Base-by-base conservation (phyloP, 2,797 vertebrate genomes). In the Sebastes nivosus region DNA sequence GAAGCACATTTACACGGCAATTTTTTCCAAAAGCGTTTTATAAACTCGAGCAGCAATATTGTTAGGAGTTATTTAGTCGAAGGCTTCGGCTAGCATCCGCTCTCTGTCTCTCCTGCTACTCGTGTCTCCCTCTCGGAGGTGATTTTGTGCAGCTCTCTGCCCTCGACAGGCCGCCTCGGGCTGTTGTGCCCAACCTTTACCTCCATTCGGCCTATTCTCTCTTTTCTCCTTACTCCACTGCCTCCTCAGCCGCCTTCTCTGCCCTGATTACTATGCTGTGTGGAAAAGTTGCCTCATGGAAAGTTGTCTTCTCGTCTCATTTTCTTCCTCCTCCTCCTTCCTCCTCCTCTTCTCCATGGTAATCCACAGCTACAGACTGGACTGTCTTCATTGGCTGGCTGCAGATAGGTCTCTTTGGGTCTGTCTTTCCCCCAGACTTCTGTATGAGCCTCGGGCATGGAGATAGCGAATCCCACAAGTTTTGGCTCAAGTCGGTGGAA, bases 121-220 rank as follows among this genome's bases (percentile, higher is more conserved):
- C 18, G 20, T 57, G 42, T 36, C 61, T 73, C 18, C 46, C 52
- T 77, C 71, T 79, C 80, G 38, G 70, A 75, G 61, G 75, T 75
- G 79, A 83, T 73, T 77, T 36, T 70, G 75, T 63, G 72, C 77
- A 73, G 72, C 69, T 55, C 79, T 68, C 66, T 77, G 82, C 84
- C 84, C 82, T 88, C 60, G 3, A 66, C 75, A 75, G 67, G 60
- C 20, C 8, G 77, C 88, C 90, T 82, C 30, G 20, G 89, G 91
- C 89, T 87, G 81, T 86, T 87, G 77, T 85, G 80, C 75, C 81
- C 84, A 88, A 85, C 77, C 82, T 91, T 77, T 87, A 82, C 81
- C 83, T 88, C 64, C 11, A 8, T 76, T 66, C 24, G n/a, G 67
- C 72, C 81, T 72, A 2, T 72, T 70, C 54, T 66, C 74, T 67